Evolutionary conservation across 2,888 invertebrate genomes (phyloP).

Genomic region (Pheosia tremula): DNA sequence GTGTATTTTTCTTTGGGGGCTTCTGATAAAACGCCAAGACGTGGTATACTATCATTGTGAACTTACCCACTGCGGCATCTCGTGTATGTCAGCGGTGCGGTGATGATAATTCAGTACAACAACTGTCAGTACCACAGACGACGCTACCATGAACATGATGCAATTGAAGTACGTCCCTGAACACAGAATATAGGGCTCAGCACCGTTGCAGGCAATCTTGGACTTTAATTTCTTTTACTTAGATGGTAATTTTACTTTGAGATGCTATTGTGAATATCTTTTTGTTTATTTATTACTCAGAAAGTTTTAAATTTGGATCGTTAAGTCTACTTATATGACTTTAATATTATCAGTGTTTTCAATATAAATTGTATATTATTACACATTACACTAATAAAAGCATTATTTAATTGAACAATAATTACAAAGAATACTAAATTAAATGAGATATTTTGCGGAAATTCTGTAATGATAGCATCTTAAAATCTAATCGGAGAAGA

Average conservation of each 20-base stretch:
- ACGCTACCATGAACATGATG: constrained; percentile 99
- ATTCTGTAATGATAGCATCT: neutral
- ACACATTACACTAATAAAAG: too few species aligned
- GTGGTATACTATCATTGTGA: neutral
- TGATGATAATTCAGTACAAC: constrained; percentile 99
- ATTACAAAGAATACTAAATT: too few species aligned
- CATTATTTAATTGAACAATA: too few species aligned
- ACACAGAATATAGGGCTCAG: constrained; percentile 43
- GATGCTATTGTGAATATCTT: too few species aligned
- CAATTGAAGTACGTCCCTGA: constrained; percentile 99
- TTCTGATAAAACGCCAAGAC: too few species aligned
- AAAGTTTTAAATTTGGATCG: too few species aligned
- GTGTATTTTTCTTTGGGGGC: too few species aligned
- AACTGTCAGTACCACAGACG: constrained; percentile 98
- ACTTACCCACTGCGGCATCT: constrained; percentile 98
- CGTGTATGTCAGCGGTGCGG: constrained; percentile 97
- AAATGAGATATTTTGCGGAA: too few species aligned
- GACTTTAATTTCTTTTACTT: constrained; percentile 1
- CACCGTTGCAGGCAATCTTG: constrained; percentile 4
- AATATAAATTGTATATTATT: too few species aligned
- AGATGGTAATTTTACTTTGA: neutral
- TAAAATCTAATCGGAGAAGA: constrained; percentile 15
- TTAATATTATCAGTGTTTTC: too few species aligned
- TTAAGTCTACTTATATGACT: too few species aligned
- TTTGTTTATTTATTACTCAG: too few species aligned